Evolutionary conservation across 2,797 vertebrate genomes (phyloP), one percentile per base, ranked within the genome.

Genomic region (Lophius americanus): DNA sequence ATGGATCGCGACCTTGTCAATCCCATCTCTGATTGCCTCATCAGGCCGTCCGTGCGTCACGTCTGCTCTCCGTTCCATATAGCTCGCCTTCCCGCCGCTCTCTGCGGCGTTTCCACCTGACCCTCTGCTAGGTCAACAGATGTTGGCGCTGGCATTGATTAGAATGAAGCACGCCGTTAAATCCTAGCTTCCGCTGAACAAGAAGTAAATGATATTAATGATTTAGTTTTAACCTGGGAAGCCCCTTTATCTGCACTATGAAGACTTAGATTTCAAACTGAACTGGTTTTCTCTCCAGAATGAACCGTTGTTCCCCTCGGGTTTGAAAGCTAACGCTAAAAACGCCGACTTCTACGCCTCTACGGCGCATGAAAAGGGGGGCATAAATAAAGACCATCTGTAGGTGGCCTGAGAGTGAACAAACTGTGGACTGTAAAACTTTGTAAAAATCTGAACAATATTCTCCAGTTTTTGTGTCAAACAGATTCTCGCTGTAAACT

Each of bases 11-110:
- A 78, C 84, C 85, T 71, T 79, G 82, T 84, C 87, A 80, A 47
- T 79, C 61, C 80, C 68, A 60, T 77, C 82, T 75, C 49, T 79
- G 75, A 89, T 76, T 72, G 69, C 70, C 73, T 82, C 78, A 68
- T 88, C 84, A 82, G 63, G 62, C 43, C 58, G 4, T 51, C 60
- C 35, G 4, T 38, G 70, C 73, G 1, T 63, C 2, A 2, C 64
- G 8, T 64, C 60, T 58, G 37, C 57, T 71, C 75, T 51, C 62
- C 13, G 76, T 65, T 39, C 23, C 70, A 58, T 3, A 2, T 3
- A 2, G 55, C 55, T 43, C 0, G 51, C 64, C 70, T 46, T 77
- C 82, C 77, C 0, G 72, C 79, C 46, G 79, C 7, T 76, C 62
- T 55, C 60, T 53, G 66, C 33, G 33, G 64, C 69, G 70, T 58